Percentiles rank a stretch among this genome's conserved stretches.
phyloP scores from a whole-genome alignment of 1,140 invertebrate species.

The Pinna nobilis region DNA sequence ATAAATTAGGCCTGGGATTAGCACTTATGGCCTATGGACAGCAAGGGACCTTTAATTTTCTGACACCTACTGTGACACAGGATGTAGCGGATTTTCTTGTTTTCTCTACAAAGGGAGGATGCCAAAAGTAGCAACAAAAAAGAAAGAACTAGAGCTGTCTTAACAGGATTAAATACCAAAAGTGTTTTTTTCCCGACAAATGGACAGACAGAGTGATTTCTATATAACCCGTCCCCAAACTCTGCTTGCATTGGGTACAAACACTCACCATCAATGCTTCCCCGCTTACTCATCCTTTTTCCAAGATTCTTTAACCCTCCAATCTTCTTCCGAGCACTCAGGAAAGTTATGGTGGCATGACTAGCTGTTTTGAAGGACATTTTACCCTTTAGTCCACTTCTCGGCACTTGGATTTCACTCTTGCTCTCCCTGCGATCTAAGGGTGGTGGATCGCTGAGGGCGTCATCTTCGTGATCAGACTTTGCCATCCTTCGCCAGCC shows the following conservation, averaged over 20 bases:
- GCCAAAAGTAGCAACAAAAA: too few relatives aligned
- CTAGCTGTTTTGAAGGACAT: slow-evolving; percentile 74
- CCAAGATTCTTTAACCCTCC: slow-evolving; percentile 69
- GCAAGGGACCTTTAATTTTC: too few relatives aligned
- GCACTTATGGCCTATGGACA: too few relatives aligned
- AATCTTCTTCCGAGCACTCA: slow-evolving; percentile 70
- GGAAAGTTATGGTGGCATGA: slow-evolving; percentile 72
- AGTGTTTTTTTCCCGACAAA: too few relatives aligned
- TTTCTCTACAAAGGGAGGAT: too few relatives aligned
- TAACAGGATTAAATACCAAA: too few relatives aligned
- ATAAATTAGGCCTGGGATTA: too few relatives aligned
- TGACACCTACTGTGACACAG: too few relatives aligned
- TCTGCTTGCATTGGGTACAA: neutral
- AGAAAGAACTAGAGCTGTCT: too few relatives aligned
- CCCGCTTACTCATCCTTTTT: slow-evolving; percentile 59
- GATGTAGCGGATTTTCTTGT: too few relatives aligned
- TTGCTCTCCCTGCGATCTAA: slow-evolving; percentile 63
- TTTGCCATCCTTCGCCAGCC: slow-evolving; percentile 67
- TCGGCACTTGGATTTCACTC: slow-evolving; percentile 62
- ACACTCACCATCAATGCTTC: slow-evolving; percentile 55
- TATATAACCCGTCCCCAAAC: too few relatives aligned
- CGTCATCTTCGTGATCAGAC: slow-evolving; percentile 72
- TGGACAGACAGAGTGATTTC: too few relatives aligned
- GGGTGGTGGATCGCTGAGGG: slow-evolving; percentile 52
- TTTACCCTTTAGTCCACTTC: slow-evolving; percentile 48